A percentile compares a stretch with the other conserved stretches of the same genome.
These are phyloP conservation scores for Eulithis prunata DNA, from an alignment of 2,888 invertebrate species.

Conservation along the genomic window DNA sequence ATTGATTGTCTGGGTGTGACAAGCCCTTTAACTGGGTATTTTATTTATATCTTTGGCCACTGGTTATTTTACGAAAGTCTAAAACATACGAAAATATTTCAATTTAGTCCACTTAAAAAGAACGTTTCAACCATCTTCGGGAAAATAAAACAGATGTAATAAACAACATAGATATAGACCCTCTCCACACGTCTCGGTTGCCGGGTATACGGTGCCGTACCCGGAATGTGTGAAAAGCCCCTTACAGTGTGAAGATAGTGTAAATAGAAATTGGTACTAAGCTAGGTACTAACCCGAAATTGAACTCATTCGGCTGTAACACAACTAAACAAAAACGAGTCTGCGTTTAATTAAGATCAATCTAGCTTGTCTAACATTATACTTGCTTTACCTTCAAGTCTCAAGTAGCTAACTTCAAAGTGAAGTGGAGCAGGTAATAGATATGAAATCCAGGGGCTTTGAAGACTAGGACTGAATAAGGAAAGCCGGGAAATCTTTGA, in stretches of 20 bases:
- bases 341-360: constrained; percentile 26
- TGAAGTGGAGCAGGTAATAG: constrained; percentile 55
- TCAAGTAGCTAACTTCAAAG: constrained; percentile 47
- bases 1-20: too few relatives aligned
- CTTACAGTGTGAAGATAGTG: constrained; percentile 7
- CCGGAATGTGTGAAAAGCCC: too few relatives aligned
- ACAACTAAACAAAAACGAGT: constrained; percentile 16
- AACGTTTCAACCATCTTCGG: constrained; percentile 9
- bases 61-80: too few relatives aligned
- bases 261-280: not conserved
- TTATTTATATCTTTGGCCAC: too few relatives aligned
- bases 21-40: too few relatives aligned
- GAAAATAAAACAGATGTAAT: too few relatives aligned
- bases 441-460: constrained; percentile 42
- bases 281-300: constrained; percentile 4
- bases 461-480: constrained; percentile 15
- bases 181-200: too few relatives aligned
- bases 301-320: not conserved
- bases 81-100: too few relatives aligned
- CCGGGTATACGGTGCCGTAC: too few relatives aligned
- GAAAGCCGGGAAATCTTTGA: constrained; percentile 15
- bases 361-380: constrained; percentile 20
- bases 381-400: constrained; percentile 15
- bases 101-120: too few relatives aligned
- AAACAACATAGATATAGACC: too few relatives aligned